These are phyloP conservation scores for Thymelicus sylvestris DNA, from an alignment of 2,888 invertebrate genomes.

Conservation along the genomic window DNA sequence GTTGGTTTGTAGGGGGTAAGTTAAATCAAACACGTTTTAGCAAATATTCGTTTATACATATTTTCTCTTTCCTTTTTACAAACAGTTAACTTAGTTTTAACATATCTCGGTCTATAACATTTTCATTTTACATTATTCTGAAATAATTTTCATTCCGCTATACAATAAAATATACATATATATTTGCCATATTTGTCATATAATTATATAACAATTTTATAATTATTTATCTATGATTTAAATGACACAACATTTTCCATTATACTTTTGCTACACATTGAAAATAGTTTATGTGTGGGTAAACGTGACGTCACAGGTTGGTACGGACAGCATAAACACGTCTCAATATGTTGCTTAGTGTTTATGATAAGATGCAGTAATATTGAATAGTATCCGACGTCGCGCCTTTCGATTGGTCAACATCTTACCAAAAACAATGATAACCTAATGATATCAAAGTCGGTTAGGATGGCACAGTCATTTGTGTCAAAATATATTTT, in stretches of 20 bases:
- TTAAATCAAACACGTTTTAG: conserved; percentile 72
- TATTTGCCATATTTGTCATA: conserved; percentile 78
- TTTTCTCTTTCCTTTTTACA: conserved; percentile 82
- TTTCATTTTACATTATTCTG: conserved; percentile 81
- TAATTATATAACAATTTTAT: conserved; percentile 76
- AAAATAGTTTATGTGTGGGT: conserved; percentile 51
- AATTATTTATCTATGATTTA: conserved; percentile 74
- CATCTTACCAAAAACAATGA: conserved; percentile 48
- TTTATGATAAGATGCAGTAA: conserved; percentile 49
- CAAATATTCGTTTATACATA: conserved; percentile 84
- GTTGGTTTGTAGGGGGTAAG: neutral
- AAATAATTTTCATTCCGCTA: conserved; percentile 81
- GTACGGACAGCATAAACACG: conserved; percentile 41
- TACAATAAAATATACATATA: conserved; percentile 82
- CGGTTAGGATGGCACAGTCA: conserved; percentile 69
- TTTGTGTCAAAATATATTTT: conserved; percentile 59
- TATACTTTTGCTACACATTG: conserved; percentile 62
- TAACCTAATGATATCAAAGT: conserved; percentile 47
- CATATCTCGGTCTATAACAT: conserved; percentile 81
- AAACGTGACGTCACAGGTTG: conserved; percentile 5
- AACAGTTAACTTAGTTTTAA: conserved; percentile 83
- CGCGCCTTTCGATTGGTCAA: conserved; percentile 43
- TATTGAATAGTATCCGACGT: conserved; percentile 45
- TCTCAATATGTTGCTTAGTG: conserved; percentile 47
- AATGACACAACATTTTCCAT: conserved; percentile 81